phyloP scores from a whole-genome alignment of 1,140 invertebrate species.

The Mylabris phalerata region DNA sequence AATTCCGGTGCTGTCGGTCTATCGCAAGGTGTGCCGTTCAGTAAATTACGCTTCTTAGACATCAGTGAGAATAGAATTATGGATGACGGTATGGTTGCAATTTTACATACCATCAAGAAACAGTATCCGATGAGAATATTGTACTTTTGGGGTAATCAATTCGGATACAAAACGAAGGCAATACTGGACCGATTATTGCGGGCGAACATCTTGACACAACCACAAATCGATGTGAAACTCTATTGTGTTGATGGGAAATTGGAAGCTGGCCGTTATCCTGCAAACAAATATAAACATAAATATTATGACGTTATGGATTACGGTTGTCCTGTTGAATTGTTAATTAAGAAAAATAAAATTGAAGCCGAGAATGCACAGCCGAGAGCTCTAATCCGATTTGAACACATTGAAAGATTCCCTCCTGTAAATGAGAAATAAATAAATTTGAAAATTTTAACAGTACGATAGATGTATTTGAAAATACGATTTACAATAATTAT shows the following conservation, averaged over 20 bases:
- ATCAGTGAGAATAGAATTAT: conserved; percentile 49
- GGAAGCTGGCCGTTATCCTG: conserved; percentile 47
- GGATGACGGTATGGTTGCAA: conserved; percentile 43
- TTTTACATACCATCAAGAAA: conserved; percentile 52
- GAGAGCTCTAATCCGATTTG: conserved; percentile 2
- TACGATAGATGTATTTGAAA: not conserved
- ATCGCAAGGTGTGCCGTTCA: conserved; percentile 46
- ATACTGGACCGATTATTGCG: conserved; percentile 7
- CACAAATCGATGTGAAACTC: conserved; percentile 48
- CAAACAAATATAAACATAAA: conserved; percentile 32
- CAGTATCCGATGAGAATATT: conserved; percentile 44
- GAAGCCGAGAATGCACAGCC: not conserved
- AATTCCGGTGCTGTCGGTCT: conserved; percentile 47
- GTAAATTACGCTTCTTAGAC: conserved; percentile 49
- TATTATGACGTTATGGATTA: conserved; percentile 32
- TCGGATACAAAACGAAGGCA: conserved; percentile 1
- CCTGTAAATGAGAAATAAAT: not conserved
- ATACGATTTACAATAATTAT: too few species aligned
- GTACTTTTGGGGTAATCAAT: conserved; percentile 49
- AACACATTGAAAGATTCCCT: conserved; percentile 6
- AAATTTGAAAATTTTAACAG: not conserved
- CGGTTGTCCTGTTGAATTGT: conserved; percentile 29
- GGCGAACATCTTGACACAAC: conserved; percentile 42
- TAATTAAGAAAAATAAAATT: conserved; percentile 31
- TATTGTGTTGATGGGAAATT: conserved; percentile 47